Conservation (phyloP, 2,888 invertebrate species). For the Petrolisthes manimaculis region DNA sequence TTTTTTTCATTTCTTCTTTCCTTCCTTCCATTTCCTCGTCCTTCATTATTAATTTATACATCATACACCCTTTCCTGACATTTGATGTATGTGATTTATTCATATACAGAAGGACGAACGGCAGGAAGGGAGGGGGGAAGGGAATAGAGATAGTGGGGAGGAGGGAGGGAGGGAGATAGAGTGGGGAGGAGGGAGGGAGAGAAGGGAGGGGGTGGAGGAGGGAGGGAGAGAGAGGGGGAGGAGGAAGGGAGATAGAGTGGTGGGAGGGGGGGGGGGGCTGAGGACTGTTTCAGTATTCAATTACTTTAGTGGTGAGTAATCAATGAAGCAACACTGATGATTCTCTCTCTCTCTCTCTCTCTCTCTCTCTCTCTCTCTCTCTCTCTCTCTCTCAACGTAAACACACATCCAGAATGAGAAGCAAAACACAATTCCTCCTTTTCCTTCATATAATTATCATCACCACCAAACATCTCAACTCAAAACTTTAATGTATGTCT, state of each 20-base stretch:
- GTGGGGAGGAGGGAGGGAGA: background rate
- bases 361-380: background rate
- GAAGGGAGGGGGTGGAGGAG: background rate
- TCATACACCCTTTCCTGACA: background rate
- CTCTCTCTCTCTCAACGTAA: background rate
- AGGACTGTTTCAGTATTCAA: no score
- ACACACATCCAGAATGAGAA: background rate
- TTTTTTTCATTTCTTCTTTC: background rate
- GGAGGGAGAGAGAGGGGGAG: background rate
- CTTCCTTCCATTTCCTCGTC: background rate
- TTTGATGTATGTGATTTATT: background rate
- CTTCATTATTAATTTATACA: background rate
- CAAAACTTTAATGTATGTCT: background rate
- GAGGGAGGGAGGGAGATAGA: constrained; percentile 15
- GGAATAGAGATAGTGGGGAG: constrained; percentile 9
- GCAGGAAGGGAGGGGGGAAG: constrained; percentile 1
- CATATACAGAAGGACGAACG: background rate
- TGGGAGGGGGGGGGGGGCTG: background rate
- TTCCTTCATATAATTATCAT: background rate
- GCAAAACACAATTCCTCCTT: background rate
- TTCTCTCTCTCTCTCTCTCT: constrained; percentile 11
- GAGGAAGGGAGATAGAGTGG: background rate
- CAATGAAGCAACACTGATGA: no score
- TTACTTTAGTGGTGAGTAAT: no score
- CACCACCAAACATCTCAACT: background rate